Evolutionary conservation across 2,797 vertebrate genomes (phyloP), one percentile per base, ranked within the genome.

Genomic region (Kryptolebias ocellatus): DNA sequence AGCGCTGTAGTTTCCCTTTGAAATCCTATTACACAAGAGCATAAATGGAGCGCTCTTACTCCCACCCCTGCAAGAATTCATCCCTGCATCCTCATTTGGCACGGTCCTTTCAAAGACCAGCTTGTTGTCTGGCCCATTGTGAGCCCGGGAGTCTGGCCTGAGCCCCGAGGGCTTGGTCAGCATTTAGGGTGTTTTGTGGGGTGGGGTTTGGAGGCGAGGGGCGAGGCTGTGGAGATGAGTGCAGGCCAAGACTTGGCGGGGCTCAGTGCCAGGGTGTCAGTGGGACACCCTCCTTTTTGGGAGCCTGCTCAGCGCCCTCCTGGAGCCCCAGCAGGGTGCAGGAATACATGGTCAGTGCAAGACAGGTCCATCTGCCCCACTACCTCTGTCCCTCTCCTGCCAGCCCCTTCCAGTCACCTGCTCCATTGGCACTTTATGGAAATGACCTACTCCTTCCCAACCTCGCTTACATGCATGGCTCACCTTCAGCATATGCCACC

Each of bases 361-460:
- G 93, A 94, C 94, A 87, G 90, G 83, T 92, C 94, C 94, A 94
- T 94, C 93, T 94, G 94, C 92, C 92, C 91, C 83, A 77, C 81
- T 83, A 80, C 87, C 83, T 86, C 83, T 76, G 80, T 71, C 80
- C 83, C 14, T 55, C 70, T 86, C 82, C 79, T 84, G 83, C 88
- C 89, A 90, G 87, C 84, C 80, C 77, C 86, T 80, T 89, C 75
- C 79, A 67, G 70, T 91, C 89, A 88, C 90, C 86, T 87, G 83
- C 89, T 87, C 87, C 76, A 74, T 83, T 78, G 77, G 80, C 87
- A 86, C 82, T 83, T 89, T 89, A 89, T 91, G 86, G 87, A 91
- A 91, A 90, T 92, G 80, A 90, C 86, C 90, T 77, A 87, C 84
- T 87, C 86, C 74, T 83, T 87, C 81, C 86, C 81, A 79, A 89